Percentiles rank a stretch among this genome's conserved stretches.
Conservation (phyloP, 2,888 invertebrate species). For the Patella depressa region DNA sequence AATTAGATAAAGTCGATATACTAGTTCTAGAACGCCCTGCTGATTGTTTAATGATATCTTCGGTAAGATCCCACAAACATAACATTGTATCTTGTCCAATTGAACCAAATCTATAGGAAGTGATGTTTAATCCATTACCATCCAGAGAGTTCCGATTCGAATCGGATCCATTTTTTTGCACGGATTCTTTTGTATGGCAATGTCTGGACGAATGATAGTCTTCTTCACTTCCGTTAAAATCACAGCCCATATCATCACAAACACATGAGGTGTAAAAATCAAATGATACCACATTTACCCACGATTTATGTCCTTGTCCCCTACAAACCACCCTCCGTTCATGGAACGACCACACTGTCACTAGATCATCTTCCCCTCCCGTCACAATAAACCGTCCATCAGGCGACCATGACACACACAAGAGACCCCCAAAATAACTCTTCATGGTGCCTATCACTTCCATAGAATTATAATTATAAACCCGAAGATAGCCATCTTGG, state of each 20-base stretch:
- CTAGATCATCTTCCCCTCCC: constrained; percentile 98
- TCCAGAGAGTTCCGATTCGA: constrained; percentile 45
- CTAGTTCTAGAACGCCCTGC: constrained; percentile 69
- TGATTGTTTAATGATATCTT: constrained; percentile 89
- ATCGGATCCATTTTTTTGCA: constrained; percentile 14
- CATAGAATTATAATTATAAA: constrained; percentile 98
- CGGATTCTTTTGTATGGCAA: constrained; percentile 22
- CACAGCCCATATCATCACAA: constrained; percentile 72
- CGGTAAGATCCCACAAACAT: constrained; percentile 98
- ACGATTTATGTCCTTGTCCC: constrained; percentile 96
- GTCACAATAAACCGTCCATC: constrained; percentile 92
- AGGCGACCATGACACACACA: constrained; percentile 98
- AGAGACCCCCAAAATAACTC: constrained; percentile 97
- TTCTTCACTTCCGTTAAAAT: constrained; percentile 72
- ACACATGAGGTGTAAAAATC: constrained; percentile 75
- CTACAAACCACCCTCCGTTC: constrained; percentile 96
- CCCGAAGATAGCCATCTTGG: constrained; percentile 88
- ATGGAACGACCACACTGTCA: constrained; percentile 95
- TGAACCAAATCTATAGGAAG: constrained; percentile 89
- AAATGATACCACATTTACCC: constrained; percentile 97
- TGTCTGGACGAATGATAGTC: constrained; percentile 39
- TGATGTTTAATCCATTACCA: constrained; percentile 36
- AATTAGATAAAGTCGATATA: constrained; percentile 58
- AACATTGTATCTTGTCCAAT: constrained; percentile 98
- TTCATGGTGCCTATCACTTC: constrained; percentile 91